Base-by-base conservation (phyloP, 2,888 invertebrate genomes). In the Sympetrum striolatum region DNA sequence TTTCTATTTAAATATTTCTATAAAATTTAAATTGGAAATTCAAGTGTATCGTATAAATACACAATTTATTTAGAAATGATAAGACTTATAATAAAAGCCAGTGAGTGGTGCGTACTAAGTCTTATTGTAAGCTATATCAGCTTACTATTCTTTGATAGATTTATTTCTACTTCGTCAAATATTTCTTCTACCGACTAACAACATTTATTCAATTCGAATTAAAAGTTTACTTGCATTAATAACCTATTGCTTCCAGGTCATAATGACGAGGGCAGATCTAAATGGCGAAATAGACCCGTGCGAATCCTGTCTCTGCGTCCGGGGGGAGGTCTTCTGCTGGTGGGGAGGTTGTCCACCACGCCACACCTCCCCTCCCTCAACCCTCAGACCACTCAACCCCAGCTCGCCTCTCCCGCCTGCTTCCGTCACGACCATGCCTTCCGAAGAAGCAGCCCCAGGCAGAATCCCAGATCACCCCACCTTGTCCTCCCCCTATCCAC, bases 321-420 rank as follows among this genome's bases (percentile, higher is more conserved):
- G 86, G n/a, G 86, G 86, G 22, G 86, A 86, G 37, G 86, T 86
- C n/a, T 86, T 86, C 86, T 86, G 86, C 86, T 86, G 86, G 86
- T 86, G 86, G 86, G 86, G 86, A 35, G 86, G 86, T 1, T 86
- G 86, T 31, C 86, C 86, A 1, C 86, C 86, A n/a, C 86, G 37
- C 60, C 86, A 86, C 86, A 64, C 86, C n/a, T 60, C n/a, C 37
- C 86, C 86, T 10, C 86, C 86, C n/a, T 60, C 86, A 6, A 86
- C 86, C 12, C 60, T 60, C 18, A 60, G 60, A 37, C 86, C 86
- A 18, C 64, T 37, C 8, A 58, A 86, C 86, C 86, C 60, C 8
- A 86, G 86, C 60, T 86, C 86, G 60, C 31, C 37, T 22, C 22
- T 60, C 31, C 86, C 86, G 12, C 86, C 60, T 10, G 31, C 86